Conservation (phyloP, 2,797 vertebrate genomes). For the Momotus momota region DNA sequence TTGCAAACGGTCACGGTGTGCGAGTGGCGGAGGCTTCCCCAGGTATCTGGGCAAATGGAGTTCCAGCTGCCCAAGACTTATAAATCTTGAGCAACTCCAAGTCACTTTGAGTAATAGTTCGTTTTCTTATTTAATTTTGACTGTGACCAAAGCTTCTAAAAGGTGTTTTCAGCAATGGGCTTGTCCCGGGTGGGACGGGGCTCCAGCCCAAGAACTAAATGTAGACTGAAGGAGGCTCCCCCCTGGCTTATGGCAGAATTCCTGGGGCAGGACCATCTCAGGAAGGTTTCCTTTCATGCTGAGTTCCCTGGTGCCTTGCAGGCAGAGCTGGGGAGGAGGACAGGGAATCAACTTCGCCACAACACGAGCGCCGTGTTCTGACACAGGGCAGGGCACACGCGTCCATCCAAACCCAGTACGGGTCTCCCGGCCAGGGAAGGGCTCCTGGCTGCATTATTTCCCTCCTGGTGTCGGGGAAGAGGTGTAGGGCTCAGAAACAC, state of each 20-base stretch:
- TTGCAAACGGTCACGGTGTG: conserved; percentile 26
- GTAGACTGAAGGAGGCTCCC: not conserved
- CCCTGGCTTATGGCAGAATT: not conserved
- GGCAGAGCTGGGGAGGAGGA: not conserved
- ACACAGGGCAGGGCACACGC: accelerated
- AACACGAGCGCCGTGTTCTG: accelerated
- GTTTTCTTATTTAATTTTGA: not conserved
- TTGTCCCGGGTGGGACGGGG: not conserved
- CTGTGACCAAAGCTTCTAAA: not conserved
- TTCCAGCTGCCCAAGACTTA: not conserved
- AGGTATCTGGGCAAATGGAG: not conserved
- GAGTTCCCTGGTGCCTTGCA: not conserved
- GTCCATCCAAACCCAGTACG: accelerated
- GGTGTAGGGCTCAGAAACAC: not conserved
- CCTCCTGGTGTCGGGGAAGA: not conserved
- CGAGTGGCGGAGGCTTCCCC: not conserved
- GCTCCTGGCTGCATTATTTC: not conserved
- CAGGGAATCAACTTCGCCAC: not conserved
- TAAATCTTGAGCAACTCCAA: not conserved
- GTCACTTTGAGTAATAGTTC: not conserved
- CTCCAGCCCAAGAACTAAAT: not conserved
- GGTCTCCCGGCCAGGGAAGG: not conserved
- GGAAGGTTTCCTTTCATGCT: not conserved
- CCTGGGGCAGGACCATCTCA: not conserved
- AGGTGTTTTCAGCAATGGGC: not conserved